These are phyloP conservation scores for Diplodus sargus DNA, from an alignment of 2,797 vertebrate genomes.

Conservation along the genomic window DNA sequence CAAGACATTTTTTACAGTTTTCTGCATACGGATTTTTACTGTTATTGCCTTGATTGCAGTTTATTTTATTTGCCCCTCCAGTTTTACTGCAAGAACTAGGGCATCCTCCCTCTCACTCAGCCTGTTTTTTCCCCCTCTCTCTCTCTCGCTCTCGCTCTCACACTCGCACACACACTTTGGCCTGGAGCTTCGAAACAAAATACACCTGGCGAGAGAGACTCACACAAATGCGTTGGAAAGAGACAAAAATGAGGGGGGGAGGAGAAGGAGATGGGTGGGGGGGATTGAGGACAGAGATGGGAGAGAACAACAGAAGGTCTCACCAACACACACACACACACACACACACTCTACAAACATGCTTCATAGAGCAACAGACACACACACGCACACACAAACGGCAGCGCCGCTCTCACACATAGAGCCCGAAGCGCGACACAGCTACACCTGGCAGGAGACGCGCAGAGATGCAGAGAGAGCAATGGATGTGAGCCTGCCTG, in stretches of 20 bases:
- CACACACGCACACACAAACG: constrained; percentile 2
- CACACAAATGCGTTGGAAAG: constrained; percentile 42
- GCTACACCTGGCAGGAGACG: constrained; percentile 75
- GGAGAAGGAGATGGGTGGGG: background rate
- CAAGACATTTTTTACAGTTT: constrained; percentile 27
- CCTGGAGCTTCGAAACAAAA: constrained; percentile 74
- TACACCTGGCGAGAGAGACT: constrained; percentile 77
- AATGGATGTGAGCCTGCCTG: constrained; percentile 66
- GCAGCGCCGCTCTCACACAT: constrained; percentile 52
- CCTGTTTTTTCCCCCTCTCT: background rate
- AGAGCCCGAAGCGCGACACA: constrained; percentile 65
- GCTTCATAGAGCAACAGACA: constrained; percentile 41
- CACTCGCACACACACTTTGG: constrained; percentile 63
- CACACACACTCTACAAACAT: constrained; percentile 48
- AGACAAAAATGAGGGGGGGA: constrained; percentile 30
- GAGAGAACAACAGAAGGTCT: constrained; percentile 54
- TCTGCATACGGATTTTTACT: constrained; percentile 60
- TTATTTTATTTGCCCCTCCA: constrained; percentile 68
- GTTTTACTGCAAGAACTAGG: constrained; percentile 75
- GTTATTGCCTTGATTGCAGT: constrained; percentile 72
- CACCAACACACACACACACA: constrained; percentile 17
- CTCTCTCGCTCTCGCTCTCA: constrained; percentile 35
- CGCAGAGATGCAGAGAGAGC: constrained; percentile 61
- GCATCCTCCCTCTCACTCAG: constrained; percentile 46
- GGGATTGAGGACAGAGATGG: constrained; percentile 70